Conservation (phyloP, 23 tunicate genomes). For the Halocynthia aurantium region DNA sequence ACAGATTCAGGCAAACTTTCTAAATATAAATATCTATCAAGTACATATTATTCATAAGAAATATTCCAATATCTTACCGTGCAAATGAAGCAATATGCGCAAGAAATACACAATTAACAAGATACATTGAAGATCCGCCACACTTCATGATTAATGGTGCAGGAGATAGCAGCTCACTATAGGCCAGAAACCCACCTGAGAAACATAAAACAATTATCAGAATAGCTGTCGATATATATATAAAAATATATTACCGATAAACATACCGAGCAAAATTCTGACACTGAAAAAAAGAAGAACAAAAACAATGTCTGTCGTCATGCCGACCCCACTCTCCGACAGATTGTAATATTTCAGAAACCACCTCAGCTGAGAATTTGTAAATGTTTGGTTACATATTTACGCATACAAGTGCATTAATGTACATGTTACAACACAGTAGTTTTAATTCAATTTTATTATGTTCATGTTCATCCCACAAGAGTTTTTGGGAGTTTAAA, state of each 20-base stretch:
- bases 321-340: constrained; percentile 29
- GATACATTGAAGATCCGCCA: constrained; percentile 46
- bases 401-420: too few species aligned
- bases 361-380: constrained; percentile 45
- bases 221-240: background rate
- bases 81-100: constrained; percentile 53
- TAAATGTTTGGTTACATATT: too few species aligned
- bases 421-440: too few species aligned
- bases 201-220: background rate
- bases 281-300: constrained; percentile 42
- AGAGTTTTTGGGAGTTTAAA: background rate
- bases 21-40: too few species aligned
- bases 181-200: constrained; percentile 49
- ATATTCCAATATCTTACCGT: constrained; percentile 21
- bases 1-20: too few species aligned
- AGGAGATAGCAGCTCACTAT: constrained; percentile 36
- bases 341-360: constrained; percentile 42
- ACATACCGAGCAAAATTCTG: constrained; percentile 61
- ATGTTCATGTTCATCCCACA: background rate
- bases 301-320: constrained; percentile 40
- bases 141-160: constrained; percentile 38
- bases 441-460: background rate
- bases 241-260: background rate
- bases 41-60: too few species aligned
- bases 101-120: constrained; percentile 43